These are phyloP conservation scores for Caracal caracal DNA, from an alignment of 2,113 vertebrate genomes.

Conservation along the genomic window DNA sequence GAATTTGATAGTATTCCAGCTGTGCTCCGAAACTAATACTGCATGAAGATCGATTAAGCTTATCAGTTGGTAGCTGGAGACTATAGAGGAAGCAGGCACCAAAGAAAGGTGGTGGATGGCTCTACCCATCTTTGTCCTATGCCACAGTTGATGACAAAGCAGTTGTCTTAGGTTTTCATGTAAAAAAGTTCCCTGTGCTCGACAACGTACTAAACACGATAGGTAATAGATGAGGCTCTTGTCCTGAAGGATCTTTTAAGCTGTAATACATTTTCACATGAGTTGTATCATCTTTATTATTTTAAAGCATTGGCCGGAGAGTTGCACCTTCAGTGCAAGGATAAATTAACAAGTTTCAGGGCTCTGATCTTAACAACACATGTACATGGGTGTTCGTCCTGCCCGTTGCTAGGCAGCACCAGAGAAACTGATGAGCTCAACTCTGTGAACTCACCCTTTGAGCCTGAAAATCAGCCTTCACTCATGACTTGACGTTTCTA, in stretches of 20 bases:
- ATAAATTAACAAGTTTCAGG: background rate
- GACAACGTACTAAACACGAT: background rate
- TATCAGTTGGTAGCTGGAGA: background rate
- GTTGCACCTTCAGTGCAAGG: background rate
- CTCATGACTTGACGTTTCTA: background rate
- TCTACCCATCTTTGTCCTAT: background rate
- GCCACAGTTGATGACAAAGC: background rate
- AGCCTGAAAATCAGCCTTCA: background rate
- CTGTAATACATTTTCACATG: background rate
- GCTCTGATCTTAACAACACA: background rate
- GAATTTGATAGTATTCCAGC: background rate
- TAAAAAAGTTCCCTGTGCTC: background rate
- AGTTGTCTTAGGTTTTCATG: background rate
- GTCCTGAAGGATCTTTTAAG: background rate
- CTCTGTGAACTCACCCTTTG: background rate
- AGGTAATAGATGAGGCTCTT: background rate
- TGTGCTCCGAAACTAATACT: background rate
- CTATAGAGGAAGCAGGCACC: background rate
- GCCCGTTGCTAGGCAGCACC: background rate
- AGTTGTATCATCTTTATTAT: background rate
- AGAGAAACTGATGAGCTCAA: background rate
- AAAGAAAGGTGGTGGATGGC: background rate
- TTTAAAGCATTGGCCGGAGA: constrained; percentile 1
- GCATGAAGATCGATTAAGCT: background rate
- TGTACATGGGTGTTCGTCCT: fast-evolving